A percentile compares a stretch with the other conserved stretches of the same genome.
phyloP scores from a whole-genome alignment of 2,797 vertebrate genomes.

The Jordanella pulchra region DNA sequence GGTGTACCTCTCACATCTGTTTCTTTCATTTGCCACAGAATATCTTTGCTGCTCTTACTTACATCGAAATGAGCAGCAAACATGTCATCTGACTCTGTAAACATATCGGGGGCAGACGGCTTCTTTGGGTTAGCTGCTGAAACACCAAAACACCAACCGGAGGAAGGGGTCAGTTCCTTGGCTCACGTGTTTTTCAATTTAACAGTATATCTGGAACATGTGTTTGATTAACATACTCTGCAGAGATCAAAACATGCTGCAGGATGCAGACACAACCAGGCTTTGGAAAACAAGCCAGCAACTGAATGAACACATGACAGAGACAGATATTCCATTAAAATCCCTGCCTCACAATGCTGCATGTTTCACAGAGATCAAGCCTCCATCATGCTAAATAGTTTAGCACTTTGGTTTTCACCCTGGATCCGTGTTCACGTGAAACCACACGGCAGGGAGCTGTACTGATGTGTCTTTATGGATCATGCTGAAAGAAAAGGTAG shows the following conservation, averaged over 20 bases:
- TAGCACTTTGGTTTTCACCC: neutral
- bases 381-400: neutral
- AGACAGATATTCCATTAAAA: constrained; percentile 67
- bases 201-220: constrained; percentile 69
- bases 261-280: constrained; percentile 74
- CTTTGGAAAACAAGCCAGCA: constrained; percentile 78
- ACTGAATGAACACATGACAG: constrained; percentile 80
- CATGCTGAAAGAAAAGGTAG: neutral
- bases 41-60: constrained; percentile 63
- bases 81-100: constrained; percentile 98
- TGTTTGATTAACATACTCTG: constrained; percentile 77
- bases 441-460: constrained; percentile 10
- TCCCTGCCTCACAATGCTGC: constrained; percentile 54
- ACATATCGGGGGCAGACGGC: constrained; percentile 96
- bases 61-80: constrained; percentile 98
- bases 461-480: neutral
- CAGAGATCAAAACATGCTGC: constrained; percentile 79
- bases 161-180: constrained; percentile 14
- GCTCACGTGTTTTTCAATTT: constrained; percentile 35
- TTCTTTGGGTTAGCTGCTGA: constrained; percentile 94
- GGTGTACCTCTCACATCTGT: neutral
- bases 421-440: neutral
- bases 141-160: constrained; percentile 43
- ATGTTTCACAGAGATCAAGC: constrained; percentile 44
- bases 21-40: neutral